These are phyloP conservation scores for Malurus splendens DNA, from an alignment of 2,797 vertebrate genomes.

Conservation along the genomic window DNA sequence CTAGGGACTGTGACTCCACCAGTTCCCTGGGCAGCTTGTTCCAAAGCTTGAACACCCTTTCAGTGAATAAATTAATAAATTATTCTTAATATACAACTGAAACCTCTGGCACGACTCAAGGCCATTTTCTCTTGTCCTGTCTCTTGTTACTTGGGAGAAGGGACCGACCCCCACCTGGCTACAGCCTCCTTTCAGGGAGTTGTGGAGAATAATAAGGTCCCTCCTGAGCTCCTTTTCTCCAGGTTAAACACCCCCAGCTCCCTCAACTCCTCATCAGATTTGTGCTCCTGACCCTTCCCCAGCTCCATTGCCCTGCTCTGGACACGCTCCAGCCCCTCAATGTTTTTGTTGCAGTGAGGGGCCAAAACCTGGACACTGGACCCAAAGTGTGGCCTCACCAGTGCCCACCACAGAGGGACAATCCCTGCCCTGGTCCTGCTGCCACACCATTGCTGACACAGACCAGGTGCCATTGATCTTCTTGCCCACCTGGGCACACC, in stretches of 20 bases:
- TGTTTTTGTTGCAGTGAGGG: background rate
- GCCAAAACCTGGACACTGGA: background rate
- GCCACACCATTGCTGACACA: background rate
- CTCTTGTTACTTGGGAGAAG: background rate
- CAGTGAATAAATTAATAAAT: background rate
- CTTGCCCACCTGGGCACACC: background rate
- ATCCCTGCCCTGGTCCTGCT: background rate
- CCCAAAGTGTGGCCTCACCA: fast-evolving
- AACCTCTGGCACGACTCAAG: background rate
- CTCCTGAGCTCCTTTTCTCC: background rate
- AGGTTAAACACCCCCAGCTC: background rate
- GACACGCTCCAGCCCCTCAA: fast-evolving
- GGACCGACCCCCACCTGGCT: fast-evolving
- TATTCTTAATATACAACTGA: background rate
- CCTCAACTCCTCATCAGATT: background rate
- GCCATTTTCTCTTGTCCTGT: background rate
- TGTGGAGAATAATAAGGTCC: fast-evolving
- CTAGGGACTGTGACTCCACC: background rate
- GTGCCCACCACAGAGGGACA: background rate
- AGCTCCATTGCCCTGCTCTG: fast-evolving
- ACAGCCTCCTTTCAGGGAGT: background rate
- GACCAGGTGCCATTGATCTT: background rate
- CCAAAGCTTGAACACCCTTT: background rate
- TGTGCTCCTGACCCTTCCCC: background rate
- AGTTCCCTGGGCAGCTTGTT: background rate